These are phyloP conservation scores for Netelia virgata DNA, from an alignment of 2,888 invertebrate species.

Conservation along the genomic window DNA sequence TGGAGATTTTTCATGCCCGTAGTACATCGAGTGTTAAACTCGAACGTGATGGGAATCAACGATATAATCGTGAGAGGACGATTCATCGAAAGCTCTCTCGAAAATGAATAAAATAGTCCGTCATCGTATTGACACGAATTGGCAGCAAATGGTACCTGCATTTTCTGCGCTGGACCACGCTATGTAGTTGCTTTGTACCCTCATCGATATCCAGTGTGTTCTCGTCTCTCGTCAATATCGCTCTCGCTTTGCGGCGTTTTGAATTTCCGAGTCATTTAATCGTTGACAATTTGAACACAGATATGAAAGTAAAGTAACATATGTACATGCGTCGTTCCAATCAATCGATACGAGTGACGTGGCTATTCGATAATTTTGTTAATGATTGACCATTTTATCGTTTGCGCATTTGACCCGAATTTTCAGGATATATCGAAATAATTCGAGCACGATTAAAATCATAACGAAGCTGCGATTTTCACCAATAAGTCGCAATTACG, in stretches of 20 bases:
- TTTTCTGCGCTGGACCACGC: not conserved
- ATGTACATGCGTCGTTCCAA: not conserved
- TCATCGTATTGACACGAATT: not conserved
- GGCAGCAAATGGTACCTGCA: not conserved
- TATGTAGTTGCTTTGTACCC: slow-evolving; percentile 1
- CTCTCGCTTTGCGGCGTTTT: slow-evolving; percentile 32
- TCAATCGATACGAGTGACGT: not conserved
- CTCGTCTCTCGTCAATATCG: slow-evolving; percentile 24
- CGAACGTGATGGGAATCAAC: slow-evolving; percentile 73
- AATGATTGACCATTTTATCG: slow-evolving; percentile 69
- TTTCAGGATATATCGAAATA: slow-evolving; percentile 57
- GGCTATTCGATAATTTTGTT: not conserved
- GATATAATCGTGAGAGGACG: slow-evolving; percentile 49
- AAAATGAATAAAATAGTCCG: slow-evolving; percentile 73
- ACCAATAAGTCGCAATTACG: no score
- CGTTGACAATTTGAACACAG: not conserved
- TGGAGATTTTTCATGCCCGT: slow-evolving; percentile 66
- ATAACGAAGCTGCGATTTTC: no score
- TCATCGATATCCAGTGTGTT: not conserved
- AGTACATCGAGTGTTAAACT: slow-evolving; percentile 65
- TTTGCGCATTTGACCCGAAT: slow-evolving; percentile 76
- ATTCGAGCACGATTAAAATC: no score
- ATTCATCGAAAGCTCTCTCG: slow-evolving; percentile 65
- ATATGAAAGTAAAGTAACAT: not conserved
- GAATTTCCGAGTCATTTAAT: slow-evolving; percentile 10